phyloP scores from a whole-genome alignment of 2,888 invertebrate species.

The Candidula unifasciata region DNA sequence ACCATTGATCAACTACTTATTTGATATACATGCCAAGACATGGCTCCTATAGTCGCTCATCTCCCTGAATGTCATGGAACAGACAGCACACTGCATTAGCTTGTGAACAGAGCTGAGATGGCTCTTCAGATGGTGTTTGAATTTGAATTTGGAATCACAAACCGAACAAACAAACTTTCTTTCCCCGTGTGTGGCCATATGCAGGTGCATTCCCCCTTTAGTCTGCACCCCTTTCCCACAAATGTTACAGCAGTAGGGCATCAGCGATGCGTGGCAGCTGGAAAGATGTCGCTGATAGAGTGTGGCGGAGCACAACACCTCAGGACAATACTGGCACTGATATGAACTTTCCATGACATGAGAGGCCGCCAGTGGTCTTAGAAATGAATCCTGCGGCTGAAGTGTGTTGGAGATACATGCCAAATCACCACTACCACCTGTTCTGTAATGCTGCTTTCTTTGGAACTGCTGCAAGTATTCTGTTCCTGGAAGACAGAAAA shows the following conservation, averaged over 20 bases:
- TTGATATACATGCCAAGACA: neutral
- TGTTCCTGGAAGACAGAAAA: constrained; percentile 41
- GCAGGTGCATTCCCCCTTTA: constrained; percentile 31
- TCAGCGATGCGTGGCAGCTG: neutral
- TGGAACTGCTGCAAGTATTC: neutral
- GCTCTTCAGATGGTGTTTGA: constrained; percentile 48
- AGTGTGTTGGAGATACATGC: neutral
- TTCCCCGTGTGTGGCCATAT: constrained; percentile 38
- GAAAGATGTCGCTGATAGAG: constrained; percentile 21
- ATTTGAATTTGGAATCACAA: constrained; percentile 48
- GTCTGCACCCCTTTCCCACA: constrained; percentile 45
- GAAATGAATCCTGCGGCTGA: neutral
- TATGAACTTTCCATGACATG: neutral
- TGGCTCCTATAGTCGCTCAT: constrained; percentile 13
- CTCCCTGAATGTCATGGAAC: neutral
- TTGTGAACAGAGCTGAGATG: constrained; percentile 39
- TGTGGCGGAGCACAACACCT: neutral
- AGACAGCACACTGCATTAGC: constrained; percentile 13
- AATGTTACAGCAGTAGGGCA: constrained; percentile 35
- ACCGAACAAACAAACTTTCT: constrained; percentile 41
- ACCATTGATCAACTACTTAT: no score
- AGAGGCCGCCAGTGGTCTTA: neutral
- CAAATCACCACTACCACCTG: neutral
- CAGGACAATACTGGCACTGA: constrained; percentile 34
- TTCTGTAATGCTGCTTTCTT: constrained; percentile 10